Evolutionary conservation across 2,888 invertebrate species (phyloP).

Genomic region (Drosophila meridiana): DNA sequence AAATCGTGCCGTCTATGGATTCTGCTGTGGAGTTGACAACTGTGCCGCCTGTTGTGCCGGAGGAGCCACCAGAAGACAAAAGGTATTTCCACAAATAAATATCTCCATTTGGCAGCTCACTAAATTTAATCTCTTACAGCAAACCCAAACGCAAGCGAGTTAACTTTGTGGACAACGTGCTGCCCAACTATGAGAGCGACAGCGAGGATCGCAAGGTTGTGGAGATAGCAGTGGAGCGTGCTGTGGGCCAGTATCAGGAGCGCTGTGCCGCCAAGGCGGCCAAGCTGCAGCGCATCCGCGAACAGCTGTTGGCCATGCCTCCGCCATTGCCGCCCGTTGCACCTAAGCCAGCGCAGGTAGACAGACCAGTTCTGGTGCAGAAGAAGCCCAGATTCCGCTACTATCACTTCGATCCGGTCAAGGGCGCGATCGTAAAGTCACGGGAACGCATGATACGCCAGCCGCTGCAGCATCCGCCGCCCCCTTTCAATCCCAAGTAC

Average conservation of each 20-base stretch:
- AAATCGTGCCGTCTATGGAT: constrained; percentile 82
- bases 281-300: constrained; percentile 42
- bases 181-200: constrained; percentile 82
- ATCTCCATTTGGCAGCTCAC: not conserved
- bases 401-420: constrained; percentile 82
- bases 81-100: constrained; percentile 39
- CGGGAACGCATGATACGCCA: constrained; percentile 74
- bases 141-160: constrained; percentile 79
- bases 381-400: constrained; percentile 79
- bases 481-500: constrained; percentile 78
- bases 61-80: constrained; percentile 49
- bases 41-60: constrained; percentile 62
- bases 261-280: constrained; percentile 54
- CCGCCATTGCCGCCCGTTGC: constrained; percentile 79
- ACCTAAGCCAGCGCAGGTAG: constrained; percentile 68
- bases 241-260: constrained; percentile 66
- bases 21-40: constrained; percentile 6
- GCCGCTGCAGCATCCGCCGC: constrained; percentile 69
- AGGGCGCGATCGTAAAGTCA: constrained; percentile 80
- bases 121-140: constrained; percentile 40
- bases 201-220: constrained; percentile 80
- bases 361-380: constrained; percentile 79
- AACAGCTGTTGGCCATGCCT: constrained; percentile 48
- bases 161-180: constrained; percentile 82
- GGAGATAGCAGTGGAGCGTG: constrained; percentile 70